Evolutionary conservation across 2,113 vertebrate species (phyloP).

Genomic region (Danionella cerebrum): DNA sequence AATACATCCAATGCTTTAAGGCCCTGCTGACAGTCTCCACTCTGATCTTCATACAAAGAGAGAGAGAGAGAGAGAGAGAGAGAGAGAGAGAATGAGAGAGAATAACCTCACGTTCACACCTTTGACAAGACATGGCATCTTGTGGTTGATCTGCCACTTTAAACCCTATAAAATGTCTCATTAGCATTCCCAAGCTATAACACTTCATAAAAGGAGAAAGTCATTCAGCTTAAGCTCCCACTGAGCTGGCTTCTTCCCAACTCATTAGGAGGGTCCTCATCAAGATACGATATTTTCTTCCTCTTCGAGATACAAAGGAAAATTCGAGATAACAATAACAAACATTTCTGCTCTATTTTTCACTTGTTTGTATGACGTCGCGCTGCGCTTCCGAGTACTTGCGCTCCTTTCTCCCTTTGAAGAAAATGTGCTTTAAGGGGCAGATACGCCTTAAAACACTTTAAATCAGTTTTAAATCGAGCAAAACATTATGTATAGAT

Average conservation of each 20-base stretch:
- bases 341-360: too few species aligned
- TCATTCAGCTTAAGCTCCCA: conserved; percentile 52
- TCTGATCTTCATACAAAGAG: not conserved
- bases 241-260: conserved; percentile 49
- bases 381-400: too few species aligned
- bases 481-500: too few species aligned
- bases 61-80: not conserved
- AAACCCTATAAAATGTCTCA: conserved; percentile 50
- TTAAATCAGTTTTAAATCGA: too few species aligned
- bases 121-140: not conserved
- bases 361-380: too few species aligned
- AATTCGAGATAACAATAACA: too few species aligned
- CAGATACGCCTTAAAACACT: too few species aligned
- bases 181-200: conserved; percentile 49
- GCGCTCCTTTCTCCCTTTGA: too few species aligned
- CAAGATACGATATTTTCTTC: conserved; percentile 37
- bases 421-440: too few species aligned
- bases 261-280: conserved; percentile 54
- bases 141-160: conserved; percentile 49
- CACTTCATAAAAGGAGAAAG: conserved; percentile 47
- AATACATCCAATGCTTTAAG: not conserved
- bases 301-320: too few species aligned
- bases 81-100: not conserved
- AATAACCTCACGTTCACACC: not conserved
- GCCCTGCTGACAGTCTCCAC: not conserved